Conservation (phyloP, 2,797 vertebrate genomes). For the Amblyraja radiata region DNA sequence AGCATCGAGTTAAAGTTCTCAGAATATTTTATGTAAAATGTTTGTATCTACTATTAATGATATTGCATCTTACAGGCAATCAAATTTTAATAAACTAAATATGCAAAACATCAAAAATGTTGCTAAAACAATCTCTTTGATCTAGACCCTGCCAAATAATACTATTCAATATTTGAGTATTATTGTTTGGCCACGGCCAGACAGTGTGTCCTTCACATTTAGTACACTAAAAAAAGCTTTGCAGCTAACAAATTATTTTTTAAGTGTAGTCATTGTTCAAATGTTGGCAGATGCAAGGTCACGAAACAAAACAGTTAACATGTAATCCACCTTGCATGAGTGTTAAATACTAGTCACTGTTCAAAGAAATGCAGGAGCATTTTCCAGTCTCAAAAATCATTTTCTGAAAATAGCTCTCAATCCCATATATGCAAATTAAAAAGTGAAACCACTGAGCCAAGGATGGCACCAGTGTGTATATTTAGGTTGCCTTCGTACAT, state of each 20-base stretch:
- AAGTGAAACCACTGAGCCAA: slow-evolving; percentile 33
- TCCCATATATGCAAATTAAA: not conserved
- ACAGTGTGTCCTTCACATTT: not conserved
- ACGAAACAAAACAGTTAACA: not conserved
- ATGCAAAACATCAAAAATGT: no score
- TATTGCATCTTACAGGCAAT: no score
- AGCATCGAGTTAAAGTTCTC: no score
- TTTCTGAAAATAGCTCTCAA: not conserved
- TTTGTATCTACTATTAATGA: no score
- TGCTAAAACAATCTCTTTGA: no score
- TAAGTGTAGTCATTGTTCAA: not conserved
- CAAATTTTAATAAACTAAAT: no score
- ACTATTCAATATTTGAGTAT: no score
- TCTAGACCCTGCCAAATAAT: no score
- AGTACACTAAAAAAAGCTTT: not conserved
- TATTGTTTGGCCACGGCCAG: no score
- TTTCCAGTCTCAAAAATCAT: not conserved
- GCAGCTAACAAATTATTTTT: not conserved
- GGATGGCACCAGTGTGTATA: not conserved
- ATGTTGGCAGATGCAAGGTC: no score
- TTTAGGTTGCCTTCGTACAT: slow-evolving; percentile 44
- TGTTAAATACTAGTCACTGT: not conserved
- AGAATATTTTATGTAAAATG: no score
- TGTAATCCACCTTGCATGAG: not conserved
- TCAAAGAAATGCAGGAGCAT: no score